Evolutionary conservation across 1,140 invertebrate species (phyloP).

Genomic region (Drosophila lacertosa): DNA sequence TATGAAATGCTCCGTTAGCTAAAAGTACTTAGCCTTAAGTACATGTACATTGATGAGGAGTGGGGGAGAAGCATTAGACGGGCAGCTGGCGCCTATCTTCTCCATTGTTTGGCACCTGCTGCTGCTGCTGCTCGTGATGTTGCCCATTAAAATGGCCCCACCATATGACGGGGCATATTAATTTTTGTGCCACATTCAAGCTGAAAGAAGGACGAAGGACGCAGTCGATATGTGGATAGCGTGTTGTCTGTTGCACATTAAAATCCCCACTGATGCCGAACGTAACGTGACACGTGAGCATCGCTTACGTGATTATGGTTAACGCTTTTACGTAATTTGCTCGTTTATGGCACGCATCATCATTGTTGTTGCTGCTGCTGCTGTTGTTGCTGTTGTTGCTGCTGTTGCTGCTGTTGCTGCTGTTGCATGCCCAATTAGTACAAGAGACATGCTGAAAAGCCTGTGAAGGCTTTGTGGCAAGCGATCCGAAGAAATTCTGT

Average conservation of each 20-base stretch:
- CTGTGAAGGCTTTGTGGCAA: slow-evolving; percentile 32
- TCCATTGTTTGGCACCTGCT: slow-evolving; percentile 67
- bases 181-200: slow-evolving; percentile 62
- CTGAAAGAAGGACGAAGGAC: background rate
- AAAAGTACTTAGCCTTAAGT: slow-evolving; percentile 28
- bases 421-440: slow-evolving; percentile 44
- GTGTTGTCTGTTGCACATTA: slow-evolving; percentile 36
- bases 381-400: slow-evolving; percentile 9
- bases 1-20: slow-evolving; percentile 33
- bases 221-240: background rate
- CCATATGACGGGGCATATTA: slow-evolving; percentile 73
- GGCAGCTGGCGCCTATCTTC: slow-evolving; percentile 36
- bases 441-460: slow-evolving; percentile 31
- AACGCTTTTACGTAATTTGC: slow-evolving; percentile 75
- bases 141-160: slow-evolving; percentile 60
- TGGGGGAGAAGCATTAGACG: background rate
- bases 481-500: slow-evolving; percentile 12
- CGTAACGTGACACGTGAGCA: slow-evolving; percentile 63
- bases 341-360: slow-evolving; percentile 48
- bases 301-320: slow-evolving; percentile 70
- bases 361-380: slow-evolving; percentile 35
- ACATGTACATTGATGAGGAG: slow-evolving; percentile 3
- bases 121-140: slow-evolving; percentile 48
- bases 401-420: slow-evolving; percentile 5
- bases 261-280: slow-evolving; percentile 34